Evolutionary conservation across 2,888 invertebrate species (phyloP).

Genomic region (Ramazzottius varieornatus): DNA sequence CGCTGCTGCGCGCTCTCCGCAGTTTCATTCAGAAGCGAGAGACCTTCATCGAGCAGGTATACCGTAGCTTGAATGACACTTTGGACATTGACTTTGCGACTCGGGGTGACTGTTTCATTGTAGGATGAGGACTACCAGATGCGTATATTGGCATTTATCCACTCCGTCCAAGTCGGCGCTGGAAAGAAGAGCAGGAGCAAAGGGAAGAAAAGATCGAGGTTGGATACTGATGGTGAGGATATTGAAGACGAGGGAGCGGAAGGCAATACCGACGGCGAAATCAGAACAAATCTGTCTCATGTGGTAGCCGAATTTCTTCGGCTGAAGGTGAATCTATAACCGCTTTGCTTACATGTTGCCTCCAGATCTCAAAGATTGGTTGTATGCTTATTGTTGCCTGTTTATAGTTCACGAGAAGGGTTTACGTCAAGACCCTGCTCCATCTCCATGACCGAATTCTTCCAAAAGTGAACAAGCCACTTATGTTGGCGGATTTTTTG

Average conservation of each 20-base stretch:
- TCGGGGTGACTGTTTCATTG: background rate
- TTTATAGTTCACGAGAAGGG: background rate
- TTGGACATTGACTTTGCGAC: too few relatives aligned
- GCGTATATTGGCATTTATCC: background rate
- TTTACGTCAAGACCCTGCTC: background rate
- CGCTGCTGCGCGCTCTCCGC: background rate
- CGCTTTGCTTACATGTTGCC: too few relatives aligned
- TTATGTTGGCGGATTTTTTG: background rate
- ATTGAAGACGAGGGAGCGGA: background rate
- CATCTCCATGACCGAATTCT: background rate
- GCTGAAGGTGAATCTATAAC: too few relatives aligned
- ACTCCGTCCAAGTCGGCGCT: background rate
- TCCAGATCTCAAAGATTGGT: too few relatives aligned
- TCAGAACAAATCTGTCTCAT: too few relatives aligned
- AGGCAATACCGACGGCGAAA: too few relatives aligned
- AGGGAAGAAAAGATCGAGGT: background rate
- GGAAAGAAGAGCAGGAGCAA: background rate
- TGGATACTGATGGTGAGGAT: background rate
- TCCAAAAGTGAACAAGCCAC: background rate
- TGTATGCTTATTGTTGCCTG: too few relatives aligned
- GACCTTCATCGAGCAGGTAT: background rate
- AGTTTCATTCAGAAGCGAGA: background rate
- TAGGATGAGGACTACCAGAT: slow-evolving; percentile 2
- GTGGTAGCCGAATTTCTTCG: background rate
- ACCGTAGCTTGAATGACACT: too few relatives aligned